A percentile compares a stretch with the other conserved stretches of the same genome.
These are phyloP conservation scores for Collichthys lucidus DNA, from an alignment of 2,113 vertebrate species.

Conservation along the genomic window DNA sequence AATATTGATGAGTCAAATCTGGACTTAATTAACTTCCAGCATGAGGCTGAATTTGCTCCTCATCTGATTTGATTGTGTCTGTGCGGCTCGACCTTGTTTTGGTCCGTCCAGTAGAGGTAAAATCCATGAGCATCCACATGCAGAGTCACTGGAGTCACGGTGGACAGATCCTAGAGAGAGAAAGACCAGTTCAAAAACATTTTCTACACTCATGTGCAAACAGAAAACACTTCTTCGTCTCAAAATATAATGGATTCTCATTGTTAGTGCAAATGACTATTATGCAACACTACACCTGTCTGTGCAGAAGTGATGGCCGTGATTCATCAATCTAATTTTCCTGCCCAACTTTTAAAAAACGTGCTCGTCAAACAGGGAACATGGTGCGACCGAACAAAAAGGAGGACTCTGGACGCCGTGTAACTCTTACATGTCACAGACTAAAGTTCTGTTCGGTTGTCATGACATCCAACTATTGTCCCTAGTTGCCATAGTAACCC, in stretches of 20 bases:
- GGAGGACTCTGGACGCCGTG: background rate
- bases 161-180: constrained; percentile 89
- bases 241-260: background rate
- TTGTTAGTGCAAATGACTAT: background rate
- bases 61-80: background rate
- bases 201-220: background rate
- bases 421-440: background rate
- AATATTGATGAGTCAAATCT: constrained; percentile 13
- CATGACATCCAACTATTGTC: constrained; percentile 6
- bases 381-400: background rate
- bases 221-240: background rate
- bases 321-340: background rate
- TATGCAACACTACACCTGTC: background rate
- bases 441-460: constrained; percentile 14
- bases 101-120: constrained; percentile 99
- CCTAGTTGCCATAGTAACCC: constrained; percentile 25
- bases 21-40: background rate
- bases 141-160: constrained; percentile 92
- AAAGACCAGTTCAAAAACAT: constrained; percentile 1
- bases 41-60: background rate
- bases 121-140: constrained; percentile 94
- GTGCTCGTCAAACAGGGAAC: background rate
- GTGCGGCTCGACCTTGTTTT: constrained; percentile 91
- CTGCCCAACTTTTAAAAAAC: background rate
- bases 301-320: background rate